Conservation (phyloP, 2,797 vertebrate genomes). For the Xerus rutilus region DNA sequence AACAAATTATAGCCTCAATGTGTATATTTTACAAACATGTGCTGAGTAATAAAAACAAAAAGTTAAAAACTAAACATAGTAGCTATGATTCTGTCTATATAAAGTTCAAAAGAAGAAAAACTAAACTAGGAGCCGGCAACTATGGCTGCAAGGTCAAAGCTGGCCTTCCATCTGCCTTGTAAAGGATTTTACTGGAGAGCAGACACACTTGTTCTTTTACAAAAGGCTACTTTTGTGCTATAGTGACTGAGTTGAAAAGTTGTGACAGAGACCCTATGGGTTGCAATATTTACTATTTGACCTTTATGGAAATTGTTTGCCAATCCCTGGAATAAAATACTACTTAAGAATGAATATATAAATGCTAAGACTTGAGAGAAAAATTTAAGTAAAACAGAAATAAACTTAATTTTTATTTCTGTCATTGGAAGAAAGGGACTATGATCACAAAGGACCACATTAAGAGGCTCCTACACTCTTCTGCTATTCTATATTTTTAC, state of each 20-base stretch:
- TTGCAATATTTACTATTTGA: not conserved
- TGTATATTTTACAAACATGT: not conserved
- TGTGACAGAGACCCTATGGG: not conserved
- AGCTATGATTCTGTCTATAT: not conserved
- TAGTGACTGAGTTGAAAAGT: not conserved
- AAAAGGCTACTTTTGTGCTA: not conserved
- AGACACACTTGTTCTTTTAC: not conserved
- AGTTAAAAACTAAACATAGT: not conserved
- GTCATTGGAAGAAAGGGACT: not conserved
- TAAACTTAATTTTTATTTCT: not conserved
- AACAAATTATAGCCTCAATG: not conserved
- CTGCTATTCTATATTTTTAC: not conserved
- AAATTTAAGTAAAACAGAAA: not conserved
- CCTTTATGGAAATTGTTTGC: not conserved
- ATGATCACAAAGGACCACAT: not conserved
- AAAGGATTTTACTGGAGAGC: not conserved
- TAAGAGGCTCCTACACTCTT: accelerated
- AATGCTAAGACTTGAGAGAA: not conserved
- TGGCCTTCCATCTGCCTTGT: not conserved
- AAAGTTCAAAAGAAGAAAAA: not conserved
- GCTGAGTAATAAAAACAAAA: not conserved
- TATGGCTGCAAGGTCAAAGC: not conserved
- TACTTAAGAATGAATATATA: not conserved
- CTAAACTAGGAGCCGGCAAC: not conserved
- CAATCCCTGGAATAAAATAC: not conserved